Conservation (phyloP, 2,113 vertebrate genomes). For the Hirundichthys speculiger region DNA sequence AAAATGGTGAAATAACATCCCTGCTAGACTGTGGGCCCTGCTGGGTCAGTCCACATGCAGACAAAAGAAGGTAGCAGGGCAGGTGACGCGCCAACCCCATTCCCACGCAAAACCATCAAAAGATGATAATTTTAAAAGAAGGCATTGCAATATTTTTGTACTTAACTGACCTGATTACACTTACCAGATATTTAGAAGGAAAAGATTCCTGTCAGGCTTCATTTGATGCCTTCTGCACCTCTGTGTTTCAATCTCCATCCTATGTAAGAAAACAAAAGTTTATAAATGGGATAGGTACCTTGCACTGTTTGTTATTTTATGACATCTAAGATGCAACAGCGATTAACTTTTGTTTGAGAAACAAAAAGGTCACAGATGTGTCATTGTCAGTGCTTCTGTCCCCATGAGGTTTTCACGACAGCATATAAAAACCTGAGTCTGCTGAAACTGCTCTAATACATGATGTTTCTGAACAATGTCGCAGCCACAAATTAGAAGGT, state of each 20-base stretch:
- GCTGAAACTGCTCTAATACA: too few species aligned
- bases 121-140: too few species aligned
- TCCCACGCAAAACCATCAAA: too few species aligned
- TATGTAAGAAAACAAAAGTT: conserved; percentile 40
- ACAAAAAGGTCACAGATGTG: conserved; percentile 72
- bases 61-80: too few species aligned
- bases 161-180: conserved; percentile 10
- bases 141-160: conserved; percentile 15
- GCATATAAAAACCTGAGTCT: too few species aligned
- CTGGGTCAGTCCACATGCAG: too few species aligned
- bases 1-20: too few species aligned
- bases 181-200: conserved; percentile 16
- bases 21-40: too few species aligned
- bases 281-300: conserved; percentile 21
- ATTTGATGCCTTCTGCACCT: neutral
- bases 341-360: conserved; percentile 59
- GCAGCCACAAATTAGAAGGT: too few species aligned
- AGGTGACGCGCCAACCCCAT: too few species aligned
- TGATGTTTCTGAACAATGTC: too few species aligned
- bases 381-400: conserved; percentile 54
- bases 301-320: conserved; percentile 34
- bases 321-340: conserved; percentile 17
- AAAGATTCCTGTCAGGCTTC: conserved; percentile 9
- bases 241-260: conserved; percentile 2
- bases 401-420: conserved; percentile 40